Evolutionary conservation across 1,140 invertebrate species (phyloP).

Genomic region (Ylistrum balloti): DNA sequence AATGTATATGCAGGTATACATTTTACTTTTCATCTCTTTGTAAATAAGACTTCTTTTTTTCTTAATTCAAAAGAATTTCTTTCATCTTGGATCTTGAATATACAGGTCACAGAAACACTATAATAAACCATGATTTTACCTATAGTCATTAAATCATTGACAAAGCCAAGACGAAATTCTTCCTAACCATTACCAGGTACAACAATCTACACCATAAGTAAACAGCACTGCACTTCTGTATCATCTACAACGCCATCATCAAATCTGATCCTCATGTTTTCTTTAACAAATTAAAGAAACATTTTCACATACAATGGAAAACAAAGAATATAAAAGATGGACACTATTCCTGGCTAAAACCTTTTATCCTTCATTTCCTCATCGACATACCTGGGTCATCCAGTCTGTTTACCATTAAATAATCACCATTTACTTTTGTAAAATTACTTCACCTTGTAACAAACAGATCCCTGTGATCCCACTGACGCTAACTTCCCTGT

Average conservation of each 20-base stretch:
- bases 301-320: background rate
- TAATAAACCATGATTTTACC: background rate
- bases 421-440: background rate
- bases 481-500: background rate
- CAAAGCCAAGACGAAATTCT: background rate
- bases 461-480: background rate
- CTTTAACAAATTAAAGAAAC: constrained; percentile 13
- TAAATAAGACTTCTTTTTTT: background rate
- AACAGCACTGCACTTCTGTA: background rate
- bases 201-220: background rate
- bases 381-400: constrained; percentile 10
- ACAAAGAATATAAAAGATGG: constrained; percentile 23
- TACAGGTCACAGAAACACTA: background rate
- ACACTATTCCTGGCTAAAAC: background rate
- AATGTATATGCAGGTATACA: background rate
- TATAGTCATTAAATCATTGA: background rate
- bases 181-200: background rate
- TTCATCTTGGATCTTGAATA: background rate
- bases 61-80: background rate
- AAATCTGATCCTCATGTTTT: constrained; percentile 32
- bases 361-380: constrained; percentile 28
- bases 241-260: background rate
- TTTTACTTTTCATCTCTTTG: background rate
- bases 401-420: background rate
- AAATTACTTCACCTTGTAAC: constrained; percentile 38